These are phyloP conservation scores for Diabrotica balteata DNA, from an alignment of 2,888 invertebrate genomes.

Conservation along the genomic window DNA sequence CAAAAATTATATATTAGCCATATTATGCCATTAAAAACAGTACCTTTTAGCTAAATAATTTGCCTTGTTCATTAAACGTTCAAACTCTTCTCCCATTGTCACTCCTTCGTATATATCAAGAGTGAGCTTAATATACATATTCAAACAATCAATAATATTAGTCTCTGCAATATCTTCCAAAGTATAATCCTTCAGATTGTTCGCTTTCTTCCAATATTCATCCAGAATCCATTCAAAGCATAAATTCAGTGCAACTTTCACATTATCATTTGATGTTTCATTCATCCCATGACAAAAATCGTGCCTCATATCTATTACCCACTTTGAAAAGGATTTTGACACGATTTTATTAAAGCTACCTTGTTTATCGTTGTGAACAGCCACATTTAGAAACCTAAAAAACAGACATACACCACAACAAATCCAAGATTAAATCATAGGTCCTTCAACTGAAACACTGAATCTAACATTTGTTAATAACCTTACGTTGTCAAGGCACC, in stretches of 20 bases:
- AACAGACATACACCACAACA: too few relatives aligned
- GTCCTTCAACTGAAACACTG: too few relatives aligned
- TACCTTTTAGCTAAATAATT: constrained; percentile 27
- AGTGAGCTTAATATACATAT: constrained; percentile 30
- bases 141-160: constrained; percentile 4
- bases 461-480: too few relatives aligned
- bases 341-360: constrained; percentile 65
- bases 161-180: too few relatives aligned
- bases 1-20: not conserved
- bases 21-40: too few relatives aligned
- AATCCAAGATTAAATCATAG: too few relatives aligned
- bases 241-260: constrained; percentile 70
- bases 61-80: constrained; percentile 37
- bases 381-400: constrained; percentile 57
- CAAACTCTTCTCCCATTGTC: constrained; percentile 45
- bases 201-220: constrained; percentile 66
- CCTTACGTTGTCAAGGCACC: too few relatives aligned
- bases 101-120: constrained; percentile 44
- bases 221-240: constrained; percentile 73
- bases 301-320: constrained; percentile 81
- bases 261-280: constrained; percentile 69
- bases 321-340: constrained; percentile 74
- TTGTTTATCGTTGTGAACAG: constrained; percentile 53
- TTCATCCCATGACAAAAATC: constrained; percentile 76
- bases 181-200: too few relatives aligned